Evolutionary conservation across 2,888 invertebrate species (phyloP).

Genomic region (Nemapogon koenigi): DNA sequence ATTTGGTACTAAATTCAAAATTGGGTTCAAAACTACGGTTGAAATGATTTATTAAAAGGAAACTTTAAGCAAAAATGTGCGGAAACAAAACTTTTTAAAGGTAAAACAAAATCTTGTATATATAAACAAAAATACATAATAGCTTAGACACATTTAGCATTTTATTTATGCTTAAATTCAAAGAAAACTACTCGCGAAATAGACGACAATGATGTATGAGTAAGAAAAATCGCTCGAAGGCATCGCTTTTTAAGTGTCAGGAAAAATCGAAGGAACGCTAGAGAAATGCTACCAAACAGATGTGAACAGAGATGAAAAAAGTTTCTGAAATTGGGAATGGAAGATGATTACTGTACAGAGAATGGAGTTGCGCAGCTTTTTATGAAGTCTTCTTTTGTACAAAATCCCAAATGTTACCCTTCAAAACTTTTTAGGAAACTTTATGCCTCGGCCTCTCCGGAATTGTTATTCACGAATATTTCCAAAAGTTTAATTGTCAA

Average conservation of each 20-base stretch:
- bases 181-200: too few relatives aligned
- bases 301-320: conserved; percentile 62
- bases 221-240: conserved; percentile 5
- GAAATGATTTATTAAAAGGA: too few relatives aligned
- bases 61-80: too few relatives aligned
- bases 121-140: too few relatives aligned
- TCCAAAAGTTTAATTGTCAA: conserved; percentile 38
- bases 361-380: conserved; percentile 54
- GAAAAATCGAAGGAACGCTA: conserved; percentile 37
- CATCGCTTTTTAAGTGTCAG: conserved; percentile 22
- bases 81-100: too few relatives aligned
- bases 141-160: too few relatives aligned
- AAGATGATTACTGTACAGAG: conserved; percentile 57
- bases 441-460: conserved; percentile 31
- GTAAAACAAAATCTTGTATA: too few relatives aligned
- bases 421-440: conserved; percentile 33
- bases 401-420: conserved; percentile 49
- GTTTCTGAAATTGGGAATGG: conserved; percentile 51
- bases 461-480: conserved; percentile 30
- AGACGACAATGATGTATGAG: too few relatives aligned
- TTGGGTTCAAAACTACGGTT: too few relatives aligned
- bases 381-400: conserved; percentile 53
- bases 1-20: too few relatives aligned
- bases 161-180: too few relatives aligned
- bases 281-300: conserved; percentile 43